Evolutionary conservation across 2,888 invertebrate genomes (phyloP), one percentile per base, ranked within the genome.

Genomic region (Lobophora halterata): DNA sequence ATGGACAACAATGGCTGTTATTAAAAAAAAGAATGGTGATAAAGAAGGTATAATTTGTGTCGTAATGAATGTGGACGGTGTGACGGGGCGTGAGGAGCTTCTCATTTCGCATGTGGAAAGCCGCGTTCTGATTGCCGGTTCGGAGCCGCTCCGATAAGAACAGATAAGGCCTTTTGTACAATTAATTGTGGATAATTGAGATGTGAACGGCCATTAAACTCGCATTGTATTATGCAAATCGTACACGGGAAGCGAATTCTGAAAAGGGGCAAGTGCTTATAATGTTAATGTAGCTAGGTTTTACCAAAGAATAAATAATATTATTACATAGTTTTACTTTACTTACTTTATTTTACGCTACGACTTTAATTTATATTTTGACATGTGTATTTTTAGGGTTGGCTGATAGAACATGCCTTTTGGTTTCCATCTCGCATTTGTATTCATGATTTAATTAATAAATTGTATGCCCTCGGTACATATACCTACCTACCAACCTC

Each of bases 1-100:
- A 85, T 73, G 77, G 62, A 76, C 71, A 80, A 81, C 82, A 80
- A 77, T 79, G 79, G 71, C 75, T 83, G 81, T 82, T 82, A 85
- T 85, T 83, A 83, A 76, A 81, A 76, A 73, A 77, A 76, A 71
- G 72, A 70, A 68, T 65, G 73, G 76, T 76, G 79, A 82, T 85
- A 80, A 80, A 78, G 68, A 83, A 83, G 72, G 63, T 83, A 69
- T 78, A 85, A 85, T 85, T 85, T 82, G 74, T 74, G 61, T 58
- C 52, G 62, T 81, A 83, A 82, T 83, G 74, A 81, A 71, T 74
- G 72, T 73, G 71, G 62, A 62, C 71, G 66, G 74, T 79, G 80
- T 79, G 82, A 79, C 78, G 80, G 70, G 76, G 71, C 80, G 79
- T 80, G 79, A 71, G 73, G 70, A 72, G 79, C 79, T 76, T 78